These are phyloP conservation scores for Pitangus sulphuratus DNA, from an alignment of 2,797 vertebrate genomes.

Conservation along the genomic window DNA sequence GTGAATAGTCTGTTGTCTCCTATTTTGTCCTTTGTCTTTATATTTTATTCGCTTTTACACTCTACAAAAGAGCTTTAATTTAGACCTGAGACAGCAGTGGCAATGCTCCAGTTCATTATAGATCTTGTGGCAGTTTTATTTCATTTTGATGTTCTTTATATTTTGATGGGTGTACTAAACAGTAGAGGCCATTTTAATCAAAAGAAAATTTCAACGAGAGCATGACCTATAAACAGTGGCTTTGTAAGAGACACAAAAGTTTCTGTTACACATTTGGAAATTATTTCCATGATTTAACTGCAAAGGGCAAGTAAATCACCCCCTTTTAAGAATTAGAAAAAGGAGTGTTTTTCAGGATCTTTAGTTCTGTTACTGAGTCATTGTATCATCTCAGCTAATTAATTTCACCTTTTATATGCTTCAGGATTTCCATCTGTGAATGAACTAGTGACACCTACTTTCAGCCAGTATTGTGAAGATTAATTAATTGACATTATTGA, in stretches of 20 bases:
- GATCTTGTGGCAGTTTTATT: constrained; percentile 25
- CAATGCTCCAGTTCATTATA: neutral
- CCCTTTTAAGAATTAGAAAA: neutral
- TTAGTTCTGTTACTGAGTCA: constrained; percentile 22
- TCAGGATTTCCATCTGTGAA: constrained; percentile 46
- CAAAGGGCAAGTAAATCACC: constrained; percentile 24
- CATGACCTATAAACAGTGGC: neutral
- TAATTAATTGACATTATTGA: constrained; percentile 56
- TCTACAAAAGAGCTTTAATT: neutral
- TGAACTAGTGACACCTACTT: constrained; percentile 41
- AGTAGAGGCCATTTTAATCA: constrained; percentile 13
- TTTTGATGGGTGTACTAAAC: neutral
- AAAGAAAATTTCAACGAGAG: neutral
- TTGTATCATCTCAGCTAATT: constrained; percentile 22
- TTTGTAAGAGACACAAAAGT: constrained; percentile 19
- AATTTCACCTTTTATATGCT: constrained; percentile 17
- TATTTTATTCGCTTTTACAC: constrained; percentile 46
- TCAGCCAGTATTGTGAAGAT: constrained; percentile 29
- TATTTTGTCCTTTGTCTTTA: constrained; percentile 45
- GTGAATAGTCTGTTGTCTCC: neutral
- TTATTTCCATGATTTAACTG: neutral
- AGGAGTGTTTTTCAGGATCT: neutral
- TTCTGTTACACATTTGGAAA: constrained; percentile 8
- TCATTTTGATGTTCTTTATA: constrained; percentile 18
- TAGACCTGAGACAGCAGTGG: constrained; percentile 14